Evolutionary conservation across 1,140 invertebrate species (phyloP).

Genomic region (Euura saliciscinereae): DNA sequence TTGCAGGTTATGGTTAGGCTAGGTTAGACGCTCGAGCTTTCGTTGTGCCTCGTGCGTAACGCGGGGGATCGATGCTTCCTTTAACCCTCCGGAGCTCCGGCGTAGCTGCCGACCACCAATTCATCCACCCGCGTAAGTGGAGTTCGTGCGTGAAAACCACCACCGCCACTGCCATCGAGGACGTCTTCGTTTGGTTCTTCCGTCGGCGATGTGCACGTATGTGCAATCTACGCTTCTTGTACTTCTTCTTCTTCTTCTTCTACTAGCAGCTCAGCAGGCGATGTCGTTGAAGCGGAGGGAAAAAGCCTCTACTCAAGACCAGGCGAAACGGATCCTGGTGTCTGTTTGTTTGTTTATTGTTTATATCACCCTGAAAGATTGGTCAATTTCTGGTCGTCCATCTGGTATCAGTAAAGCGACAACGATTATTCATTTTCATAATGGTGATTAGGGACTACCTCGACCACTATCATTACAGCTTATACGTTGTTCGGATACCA

Average conservation of each 20-base stretch:
- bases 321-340: too few relatives aligned
- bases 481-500: background rate
- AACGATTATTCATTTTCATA: slow-evolving; percentile 55
- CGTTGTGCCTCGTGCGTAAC: slow-evolving; percentile 23
- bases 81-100: background rate
- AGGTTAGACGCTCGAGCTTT: slow-evolving; percentile 1
- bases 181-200: background rate
- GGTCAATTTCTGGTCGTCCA: background rate
- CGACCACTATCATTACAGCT: slow-evolving; percentile 49
- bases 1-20: slow-evolving; percentile 26
- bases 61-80: slow-evolving; percentile 33
- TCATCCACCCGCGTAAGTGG: slow-evolving; percentile 24
- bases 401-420: slow-evolving; percentile 44
- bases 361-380: too few relatives aligned
- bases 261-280: too few relatives aligned
- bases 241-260: too few relatives aligned
- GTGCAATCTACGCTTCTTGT: background rate
- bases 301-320: too few relatives aligned
- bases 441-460: slow-evolving; percentile 46
- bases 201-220: background rate
- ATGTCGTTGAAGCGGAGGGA: too few relatives aligned
- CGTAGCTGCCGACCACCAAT: background rate
- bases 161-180: slow-evolving; percentile 17
- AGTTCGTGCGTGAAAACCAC: slow-evolving; percentile 50
- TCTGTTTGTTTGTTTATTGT: too few relatives aligned